A percentile compares a stretch with the other conserved stretches of the same genome.
Conservation (phyloP, 2,113 vertebrate genomes). For the Platysternon megacephalum region DNA sequence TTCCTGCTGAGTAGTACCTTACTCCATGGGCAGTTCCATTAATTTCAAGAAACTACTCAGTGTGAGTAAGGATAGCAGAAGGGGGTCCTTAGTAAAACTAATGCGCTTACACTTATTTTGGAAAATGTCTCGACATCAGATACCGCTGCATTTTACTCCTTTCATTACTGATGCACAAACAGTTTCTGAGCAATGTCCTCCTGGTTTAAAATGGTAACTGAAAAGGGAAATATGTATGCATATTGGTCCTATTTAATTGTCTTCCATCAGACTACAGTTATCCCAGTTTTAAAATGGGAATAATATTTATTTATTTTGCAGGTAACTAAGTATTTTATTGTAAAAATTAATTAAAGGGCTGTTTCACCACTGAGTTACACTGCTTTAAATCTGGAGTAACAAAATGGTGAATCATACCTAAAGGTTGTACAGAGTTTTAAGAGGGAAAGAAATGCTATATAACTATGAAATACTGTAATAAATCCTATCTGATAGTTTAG, state of each 20-base stretch:
- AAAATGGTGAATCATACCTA: neutral
- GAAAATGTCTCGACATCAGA: neutral
- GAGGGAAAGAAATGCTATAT: neutral
- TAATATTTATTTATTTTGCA: neutral
- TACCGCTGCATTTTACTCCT: slow-evolving; percentile 8
- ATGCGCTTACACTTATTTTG: neutral
- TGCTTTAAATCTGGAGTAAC: neutral
- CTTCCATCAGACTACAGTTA: neutral
- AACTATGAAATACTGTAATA: slow-evolving; percentile 2
- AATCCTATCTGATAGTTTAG: neutral
- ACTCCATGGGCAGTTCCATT: slow-evolving; percentile 9
- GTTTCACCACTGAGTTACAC: neutral
- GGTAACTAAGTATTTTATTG: neutral
- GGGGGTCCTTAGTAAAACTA: neutral
- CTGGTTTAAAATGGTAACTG: slow-evolving; percentile 19
- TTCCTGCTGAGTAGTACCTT: neutral
- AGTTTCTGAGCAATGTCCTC: neutral
- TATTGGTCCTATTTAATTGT: neutral
- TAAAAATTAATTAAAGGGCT: slow-evolving; percentile 9
- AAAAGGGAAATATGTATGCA: slow-evolving; percentile 36
- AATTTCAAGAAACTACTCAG: slow-evolving; percentile 32
- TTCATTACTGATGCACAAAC: neutral
- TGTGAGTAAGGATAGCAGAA: neutral
- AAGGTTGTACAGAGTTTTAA: neutral
- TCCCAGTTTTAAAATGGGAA: neutral